A percentile compares a stretch with the other conserved stretches of the same genome.
Evolutionary conservation across 2,113 vertebrate species (phyloP).

Genomic region (Elephas maximus): DNA sequence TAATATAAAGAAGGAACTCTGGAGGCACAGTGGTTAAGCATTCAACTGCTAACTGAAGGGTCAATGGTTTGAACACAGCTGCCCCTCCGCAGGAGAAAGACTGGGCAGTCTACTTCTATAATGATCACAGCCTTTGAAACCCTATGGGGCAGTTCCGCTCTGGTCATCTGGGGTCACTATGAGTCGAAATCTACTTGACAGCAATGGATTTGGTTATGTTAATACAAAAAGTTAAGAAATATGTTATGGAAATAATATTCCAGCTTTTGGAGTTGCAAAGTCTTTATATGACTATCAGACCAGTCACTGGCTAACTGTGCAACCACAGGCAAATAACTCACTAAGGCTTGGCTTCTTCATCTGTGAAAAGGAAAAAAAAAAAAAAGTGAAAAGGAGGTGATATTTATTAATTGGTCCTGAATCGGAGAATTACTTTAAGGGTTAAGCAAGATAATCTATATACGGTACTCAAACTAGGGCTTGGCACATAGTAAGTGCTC

Average conservation of each 20-base stretch:
- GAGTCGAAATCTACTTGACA: no score
- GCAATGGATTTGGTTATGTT: neutral
- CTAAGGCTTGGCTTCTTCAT: neutral
- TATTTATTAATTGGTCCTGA: neutral
- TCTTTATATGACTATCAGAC: neutral
- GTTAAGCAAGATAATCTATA: neutral
- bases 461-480: neutral
- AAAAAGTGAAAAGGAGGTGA: neutral
- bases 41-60: no score
- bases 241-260: neutral
- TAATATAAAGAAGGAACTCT: no score
- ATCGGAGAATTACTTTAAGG: neutral
- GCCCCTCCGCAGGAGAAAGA: no score
- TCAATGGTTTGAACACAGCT: no score
- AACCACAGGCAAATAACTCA: neutral
- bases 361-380: neutral
- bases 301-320: neutral
- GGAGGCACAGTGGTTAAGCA: no score
- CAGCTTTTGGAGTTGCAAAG: neutral
- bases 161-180: no score
- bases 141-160: no score
- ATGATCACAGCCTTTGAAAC: no score
- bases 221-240: neutral
- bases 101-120: no score
- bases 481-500: neutral